Conservation (phyloP, 2,113 vertebrate genomes). For the Alces alces region DNA sequence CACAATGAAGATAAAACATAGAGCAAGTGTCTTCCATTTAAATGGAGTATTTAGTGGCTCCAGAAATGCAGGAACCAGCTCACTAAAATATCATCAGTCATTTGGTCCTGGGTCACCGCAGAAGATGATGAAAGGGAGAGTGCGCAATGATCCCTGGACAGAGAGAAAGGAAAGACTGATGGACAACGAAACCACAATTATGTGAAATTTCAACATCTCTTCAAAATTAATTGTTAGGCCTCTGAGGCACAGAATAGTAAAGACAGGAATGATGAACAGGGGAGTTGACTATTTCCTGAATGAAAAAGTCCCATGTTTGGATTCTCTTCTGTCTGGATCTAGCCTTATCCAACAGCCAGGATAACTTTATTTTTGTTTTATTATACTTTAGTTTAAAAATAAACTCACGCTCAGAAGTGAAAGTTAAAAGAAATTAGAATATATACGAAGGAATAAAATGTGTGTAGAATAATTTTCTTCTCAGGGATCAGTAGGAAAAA, state of each 20-base stretch:
- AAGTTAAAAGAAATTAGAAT: background rate
- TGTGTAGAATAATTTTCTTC: background rate
- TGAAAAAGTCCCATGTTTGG: background rate
- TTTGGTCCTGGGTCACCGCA: background rate
- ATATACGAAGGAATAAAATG: background rate
- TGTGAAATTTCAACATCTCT: constrained; percentile 69
- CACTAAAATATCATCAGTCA: constrained; percentile 35
- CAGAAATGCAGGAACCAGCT: constrained; percentile 17
- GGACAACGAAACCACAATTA: constrained; percentile 50
- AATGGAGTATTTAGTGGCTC: constrained; percentile 19
- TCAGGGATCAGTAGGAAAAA: background rate
- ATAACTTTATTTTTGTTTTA: background rate
- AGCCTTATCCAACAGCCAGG: background rate
- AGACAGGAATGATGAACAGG: background rate
- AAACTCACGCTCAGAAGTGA: background rate
- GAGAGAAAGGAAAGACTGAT: constrained; percentile 54
- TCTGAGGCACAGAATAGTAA: background rate
- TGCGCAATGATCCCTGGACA: background rate
- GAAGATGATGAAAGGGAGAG: constrained; percentile 43
- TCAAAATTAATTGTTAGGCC: constrained; percentile 57
- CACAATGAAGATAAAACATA: background rate
- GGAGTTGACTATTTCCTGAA: constrained; percentile 34
- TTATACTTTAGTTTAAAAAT: constrained; percentile 29
- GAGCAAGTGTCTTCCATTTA: background rate
- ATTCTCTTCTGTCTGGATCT: background rate